phyloP scores from a whole-genome alignment of 1,140 invertebrate genomes.

The Anastatus disparis region DNA sequence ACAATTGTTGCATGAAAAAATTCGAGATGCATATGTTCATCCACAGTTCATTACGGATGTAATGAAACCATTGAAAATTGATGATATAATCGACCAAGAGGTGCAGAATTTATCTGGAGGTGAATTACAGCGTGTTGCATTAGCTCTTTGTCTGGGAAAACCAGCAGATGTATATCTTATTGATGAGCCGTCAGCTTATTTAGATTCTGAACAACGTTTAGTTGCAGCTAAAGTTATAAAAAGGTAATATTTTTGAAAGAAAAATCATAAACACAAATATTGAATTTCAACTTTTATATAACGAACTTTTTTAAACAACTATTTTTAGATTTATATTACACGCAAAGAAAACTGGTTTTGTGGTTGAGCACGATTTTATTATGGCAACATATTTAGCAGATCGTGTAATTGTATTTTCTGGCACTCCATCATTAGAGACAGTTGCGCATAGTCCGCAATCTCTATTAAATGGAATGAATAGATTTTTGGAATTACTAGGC shows the following conservation, averaged over 20 bases:
- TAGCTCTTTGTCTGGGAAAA: slow-evolving; percentile 96
- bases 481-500: slow-evolving; percentile 94
- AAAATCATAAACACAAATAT: slow-evolving; percentile 4
- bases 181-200: slow-evolving; percentile 98
- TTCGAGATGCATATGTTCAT: slow-evolving; percentile 96
- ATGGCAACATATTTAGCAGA: slow-evolving; percentile 99
- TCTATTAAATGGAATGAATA: slow-evolving; percentile 97
- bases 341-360: slow-evolving; percentile 98
- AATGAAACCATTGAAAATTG: slow-evolving; percentile 98
- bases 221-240: slow-evolving; percentile 99
- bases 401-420: slow-evolving; percentile 98
- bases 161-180: slow-evolving; percentile 99
- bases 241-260: slow-evolving; percentile 75
- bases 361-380: slow-evolving; percentile 99
- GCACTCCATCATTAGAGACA: slow-evolving; percentile 87
- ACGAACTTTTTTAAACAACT: slow-evolving; percentile 56
- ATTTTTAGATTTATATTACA: slow-evolving; percentile 95
- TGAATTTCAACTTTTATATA: neutral
- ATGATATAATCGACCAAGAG: slow-evolving; percentile 98
- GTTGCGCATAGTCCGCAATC: slow-evolving; percentile 93
- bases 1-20: slow-evolving; percentile 93
- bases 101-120: slow-evolving; percentile 99
- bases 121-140: slow-evolving; percentile 97
- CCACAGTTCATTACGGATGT: slow-evolving; percentile 99
- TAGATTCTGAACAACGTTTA: slow-evolving; percentile 99